Evolutionary conservation across 2,888 invertebrate species (phyloP).

Genomic region (Lamellibrachia columna): DNA sequence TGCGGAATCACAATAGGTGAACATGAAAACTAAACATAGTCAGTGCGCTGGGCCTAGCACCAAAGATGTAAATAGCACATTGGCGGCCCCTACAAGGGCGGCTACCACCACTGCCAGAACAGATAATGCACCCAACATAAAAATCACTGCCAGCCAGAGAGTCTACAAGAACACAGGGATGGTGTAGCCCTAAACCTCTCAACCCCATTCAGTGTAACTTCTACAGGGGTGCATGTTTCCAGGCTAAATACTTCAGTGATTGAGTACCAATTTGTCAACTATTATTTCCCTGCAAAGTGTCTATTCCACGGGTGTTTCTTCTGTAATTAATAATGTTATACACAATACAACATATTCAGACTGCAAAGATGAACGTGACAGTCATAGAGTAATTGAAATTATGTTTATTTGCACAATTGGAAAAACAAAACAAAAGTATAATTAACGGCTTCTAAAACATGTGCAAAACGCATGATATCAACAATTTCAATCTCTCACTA

Average conservation of each 20-base stretch:
- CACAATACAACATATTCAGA: too few species aligned
- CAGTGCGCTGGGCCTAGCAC: not conserved
- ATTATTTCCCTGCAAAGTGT: not conserved
- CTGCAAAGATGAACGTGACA: not conserved
- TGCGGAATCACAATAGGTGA: not conserved
- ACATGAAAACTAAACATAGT: not conserved
- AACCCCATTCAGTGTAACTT: not conserved
- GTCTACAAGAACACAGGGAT: not conserved
- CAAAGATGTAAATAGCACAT: not conserved
- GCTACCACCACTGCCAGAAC: not conserved
- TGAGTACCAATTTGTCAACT: not conserved
- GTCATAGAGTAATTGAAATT: not conserved
- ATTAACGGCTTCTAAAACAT: not conserved
- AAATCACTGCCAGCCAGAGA: not conserved
- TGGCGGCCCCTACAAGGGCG: not conserved
- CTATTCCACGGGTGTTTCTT: not conserved
- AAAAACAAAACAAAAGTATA: not conserved
- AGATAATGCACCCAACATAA: not conserved
- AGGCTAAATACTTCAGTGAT: not conserved
- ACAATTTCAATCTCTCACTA: not conserved
- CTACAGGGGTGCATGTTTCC: not conserved
- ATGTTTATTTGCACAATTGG: not conserved
- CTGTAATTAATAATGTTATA: too few species aligned
- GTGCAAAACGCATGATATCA: not conserved
- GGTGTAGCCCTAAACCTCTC: not conserved